These are phyloP conservation scores for Eupithecia tripunctaria DNA, from an alignment of 2,888 invertebrate genomes.

Conservation along the genomic window DNA sequence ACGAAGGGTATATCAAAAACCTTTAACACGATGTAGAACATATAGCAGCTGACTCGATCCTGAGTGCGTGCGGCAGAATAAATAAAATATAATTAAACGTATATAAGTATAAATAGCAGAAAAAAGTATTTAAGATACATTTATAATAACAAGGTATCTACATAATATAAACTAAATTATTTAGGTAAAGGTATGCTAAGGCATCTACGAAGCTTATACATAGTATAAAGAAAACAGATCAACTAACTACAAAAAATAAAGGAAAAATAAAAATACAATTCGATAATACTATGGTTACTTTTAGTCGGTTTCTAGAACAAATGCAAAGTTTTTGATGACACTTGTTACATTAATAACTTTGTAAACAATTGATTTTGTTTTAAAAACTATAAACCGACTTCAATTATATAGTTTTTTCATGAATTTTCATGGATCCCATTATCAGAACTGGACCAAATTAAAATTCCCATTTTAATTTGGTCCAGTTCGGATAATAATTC, in stretches of 20 bases:
- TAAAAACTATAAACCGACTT: too few species aligned
- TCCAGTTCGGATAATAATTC: too few species aligned
- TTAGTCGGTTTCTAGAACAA: background rate
- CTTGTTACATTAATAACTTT: too few species aligned
- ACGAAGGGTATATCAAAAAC: slow-evolving; percentile 51
- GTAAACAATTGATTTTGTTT: too few species aligned
- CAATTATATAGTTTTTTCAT: too few species aligned
- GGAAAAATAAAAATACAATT: background rate
- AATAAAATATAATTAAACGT: background rate
- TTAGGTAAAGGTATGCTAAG: background rate
- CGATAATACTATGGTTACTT: background rate
- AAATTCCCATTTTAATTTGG: too few species aligned
- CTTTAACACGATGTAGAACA: slow-evolving; percentile 77
- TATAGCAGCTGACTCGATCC: slow-evolving; percentile 78
- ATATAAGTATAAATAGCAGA: slow-evolving; percentile 9
- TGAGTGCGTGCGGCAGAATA: slow-evolving; percentile 49
- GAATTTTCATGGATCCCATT: too few species aligned
- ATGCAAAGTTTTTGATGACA: too few species aligned
- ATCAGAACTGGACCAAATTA: too few species aligned
- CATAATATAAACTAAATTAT: background rate
- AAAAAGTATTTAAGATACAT: background rate
- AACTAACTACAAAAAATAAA: background rate
- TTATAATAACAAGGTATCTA: background rate
- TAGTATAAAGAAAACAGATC: background rate
- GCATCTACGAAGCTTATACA: background rate